Percentiles rank a stretch among this genome's conserved stretches.
Evolutionary conservation across 2,888 invertebrate genomes (phyloP).

Genomic region (Gryllus longicercus): DNA sequence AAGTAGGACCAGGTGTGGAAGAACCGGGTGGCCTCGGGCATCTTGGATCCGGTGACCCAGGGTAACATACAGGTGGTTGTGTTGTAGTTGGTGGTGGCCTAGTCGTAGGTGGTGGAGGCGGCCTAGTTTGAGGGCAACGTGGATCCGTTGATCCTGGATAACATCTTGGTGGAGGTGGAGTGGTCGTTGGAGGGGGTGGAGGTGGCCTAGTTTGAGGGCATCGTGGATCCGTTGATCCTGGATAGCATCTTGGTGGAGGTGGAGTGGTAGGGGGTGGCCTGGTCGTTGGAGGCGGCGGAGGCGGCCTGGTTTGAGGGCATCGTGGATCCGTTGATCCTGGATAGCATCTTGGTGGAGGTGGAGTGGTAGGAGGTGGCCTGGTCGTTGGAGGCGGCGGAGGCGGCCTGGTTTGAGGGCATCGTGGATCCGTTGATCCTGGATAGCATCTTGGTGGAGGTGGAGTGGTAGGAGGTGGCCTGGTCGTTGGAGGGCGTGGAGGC

Average conservation of each 20-base stretch:
- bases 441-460: slow-evolving; percentile 35
- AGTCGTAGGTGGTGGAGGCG: slow-evolving; percentile 27
- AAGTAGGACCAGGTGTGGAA: slow-evolving; percentile 40
- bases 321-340: slow-evolving; percentile 40
- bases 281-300: slow-evolving; percentile 39
- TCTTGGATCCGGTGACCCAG: slow-evolving; percentile 43
- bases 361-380: slow-evolving; percentile 39
- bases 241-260: slow-evolving; percentile 24
- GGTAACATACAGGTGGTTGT: slow-evolving; percentile 37
- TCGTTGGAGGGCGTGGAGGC: slow-evolving; percentile 28
- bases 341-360: slow-evolving; percentile 36
- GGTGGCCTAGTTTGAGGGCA: slow-evolving; percentile 39
- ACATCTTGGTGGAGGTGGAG: slow-evolving; percentile 41
- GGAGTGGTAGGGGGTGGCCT: slow-evolving; percentile 37
- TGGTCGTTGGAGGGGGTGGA: slow-evolving; percentile 38
- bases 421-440: slow-evolving; percentile 37
- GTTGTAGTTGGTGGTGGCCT: slow-evolving; percentile 38
- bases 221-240: slow-evolving; percentile 37
- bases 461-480: slow-evolving; percentile 38
- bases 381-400: slow-evolving; percentile 30
- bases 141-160: slow-evolving; percentile 45
- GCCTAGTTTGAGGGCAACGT: slow-evolving; percentile 39
- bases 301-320: slow-evolving; percentile 42
- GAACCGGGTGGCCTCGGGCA: slow-evolving; percentile 36
- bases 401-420: slow-evolving; percentile 41